A percentile compares a stretch with the other conserved stretches of the same genome.
Evolutionary conservation across 2,888 invertebrate species (phyloP).

Genomic region (Nudaria mundana): DNA sequence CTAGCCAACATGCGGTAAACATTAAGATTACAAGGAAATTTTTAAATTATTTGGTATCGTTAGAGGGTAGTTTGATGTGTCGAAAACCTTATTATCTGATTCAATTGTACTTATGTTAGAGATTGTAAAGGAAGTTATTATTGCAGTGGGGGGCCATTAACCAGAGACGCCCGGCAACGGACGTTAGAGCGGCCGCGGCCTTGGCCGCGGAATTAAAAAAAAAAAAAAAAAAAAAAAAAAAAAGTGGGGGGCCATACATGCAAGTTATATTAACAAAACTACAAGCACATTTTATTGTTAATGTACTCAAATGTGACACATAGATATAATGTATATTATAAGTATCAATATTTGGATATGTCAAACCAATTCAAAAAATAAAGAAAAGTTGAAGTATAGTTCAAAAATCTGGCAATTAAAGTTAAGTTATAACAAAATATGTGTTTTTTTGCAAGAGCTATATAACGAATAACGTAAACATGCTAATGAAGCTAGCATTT

Average conservation of each 20-base stretch:
- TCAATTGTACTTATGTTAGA: conserved; percentile 63
- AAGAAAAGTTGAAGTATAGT: no score
- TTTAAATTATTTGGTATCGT: conserved; percentile 51
- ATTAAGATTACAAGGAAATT: conserved; percentile 60
- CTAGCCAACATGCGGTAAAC: conserved; percentile 67
- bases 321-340: conserved; percentile 23
- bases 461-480: no score
- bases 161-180: no score
- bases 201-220: no score
- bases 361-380: no score
- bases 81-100: conserved; percentile 43
- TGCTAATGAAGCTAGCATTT: no score
- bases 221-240: no score
- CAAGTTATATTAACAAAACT: conserved; percentile 24
- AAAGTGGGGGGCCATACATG: conserved; percentile 69
- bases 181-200: no score
- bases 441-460: no score
- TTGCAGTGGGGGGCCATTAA: conserved; percentile 73
- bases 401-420: no score
- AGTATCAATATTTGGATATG: conserved; percentile 20
- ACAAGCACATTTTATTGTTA: conserved; percentile 36
- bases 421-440: no score
- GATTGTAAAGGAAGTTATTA: conserved; percentile 43
- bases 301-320: conserved; percentile 26
- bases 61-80: conserved; percentile 55